These are phyloP conservation scores for Turdus rufiventris DNA, from an alignment of 2,113 vertebrate species.

Conservation along the genomic window DNA sequence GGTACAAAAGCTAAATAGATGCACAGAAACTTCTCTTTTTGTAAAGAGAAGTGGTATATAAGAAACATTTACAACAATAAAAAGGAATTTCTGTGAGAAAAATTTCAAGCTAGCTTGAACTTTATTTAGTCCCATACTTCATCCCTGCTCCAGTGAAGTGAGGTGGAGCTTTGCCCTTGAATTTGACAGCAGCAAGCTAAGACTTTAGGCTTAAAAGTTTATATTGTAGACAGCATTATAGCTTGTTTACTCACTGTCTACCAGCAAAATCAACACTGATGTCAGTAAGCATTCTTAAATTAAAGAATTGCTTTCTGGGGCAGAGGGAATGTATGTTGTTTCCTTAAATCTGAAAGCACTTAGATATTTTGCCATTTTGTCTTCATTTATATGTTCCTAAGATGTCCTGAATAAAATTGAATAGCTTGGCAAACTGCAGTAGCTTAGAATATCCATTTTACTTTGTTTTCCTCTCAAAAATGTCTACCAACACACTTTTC, in stretches of 20 bases:
- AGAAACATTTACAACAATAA: neutral
- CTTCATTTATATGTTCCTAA: neutral
- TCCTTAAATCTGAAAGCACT: neutral
- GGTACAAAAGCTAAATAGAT: neutral
- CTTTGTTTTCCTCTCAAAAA: neutral
- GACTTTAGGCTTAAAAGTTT: neutral
- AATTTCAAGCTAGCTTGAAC: neutral
- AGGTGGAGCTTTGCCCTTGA: neutral
- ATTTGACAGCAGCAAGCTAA: neutral
- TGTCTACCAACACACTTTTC: neutral
- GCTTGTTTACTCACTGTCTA: neutral
- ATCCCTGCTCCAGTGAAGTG: neutral
- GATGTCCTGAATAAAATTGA: neutral
- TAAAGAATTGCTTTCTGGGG: neutral
- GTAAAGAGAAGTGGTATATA: neutral
- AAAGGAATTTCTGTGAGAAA: neutral
- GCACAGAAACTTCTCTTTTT: neutral
- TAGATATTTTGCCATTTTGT: neutral
- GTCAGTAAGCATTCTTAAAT: neutral
- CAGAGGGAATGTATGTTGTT: neutral
- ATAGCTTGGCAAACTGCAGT: neutral
- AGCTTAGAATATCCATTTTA: neutral
- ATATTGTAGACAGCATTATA: neutral
- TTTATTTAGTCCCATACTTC: neutral
- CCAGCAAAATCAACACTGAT: neutral